Evolutionary conservation across 2,888 invertebrate species (phyloP), one percentile per base, ranked within the genome.

Genomic region (Chouioia cunea): DNA sequence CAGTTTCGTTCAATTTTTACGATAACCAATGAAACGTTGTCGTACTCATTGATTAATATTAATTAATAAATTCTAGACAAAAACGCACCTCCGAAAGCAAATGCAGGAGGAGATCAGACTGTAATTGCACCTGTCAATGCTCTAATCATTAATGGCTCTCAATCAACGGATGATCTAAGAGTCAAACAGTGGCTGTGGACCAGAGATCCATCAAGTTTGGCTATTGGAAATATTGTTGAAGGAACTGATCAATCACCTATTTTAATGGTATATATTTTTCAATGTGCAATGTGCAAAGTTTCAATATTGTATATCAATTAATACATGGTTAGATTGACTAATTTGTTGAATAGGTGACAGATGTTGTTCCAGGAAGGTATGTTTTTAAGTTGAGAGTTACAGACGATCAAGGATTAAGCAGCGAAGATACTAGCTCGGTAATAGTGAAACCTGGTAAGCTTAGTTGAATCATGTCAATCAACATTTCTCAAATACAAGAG

Each of bases 381-480:
- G 91, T 95, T 2, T 97, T 97, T 82, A 93, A 92, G 79, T 87
- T 97, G 69, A 93, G 93, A n/a, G 97, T 97, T 0, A 92, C 89
- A 50, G 97, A 97, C 84, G 94, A 94, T 76, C 96, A 97, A 83
- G 97, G 97, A 0, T 88, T 94, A 65, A 91, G 91, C 0, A 91
- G 91, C 76, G 91, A 92, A 16, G 96, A 97, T 83, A 92, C 93
- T 0, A 95, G 95, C 22, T 93, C 93, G 65, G 89, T 97, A 77
- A 90, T 93, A 78, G 93, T 97, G 0, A 94, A 94, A 81, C 86
- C 88, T 79, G 89, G 90, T 89, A 81, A 76, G 65, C 36, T 15
- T 43, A 53, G 0, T 50, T 18, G 22, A 71, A 56, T 56, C 6
- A 15, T 36, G 18, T 48, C 3, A 43, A 4, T 57, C 63, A 50